phyloP scores from a whole-genome alignment of 2,888 invertebrate species.

The Ptychoptera albimana region DNA sequence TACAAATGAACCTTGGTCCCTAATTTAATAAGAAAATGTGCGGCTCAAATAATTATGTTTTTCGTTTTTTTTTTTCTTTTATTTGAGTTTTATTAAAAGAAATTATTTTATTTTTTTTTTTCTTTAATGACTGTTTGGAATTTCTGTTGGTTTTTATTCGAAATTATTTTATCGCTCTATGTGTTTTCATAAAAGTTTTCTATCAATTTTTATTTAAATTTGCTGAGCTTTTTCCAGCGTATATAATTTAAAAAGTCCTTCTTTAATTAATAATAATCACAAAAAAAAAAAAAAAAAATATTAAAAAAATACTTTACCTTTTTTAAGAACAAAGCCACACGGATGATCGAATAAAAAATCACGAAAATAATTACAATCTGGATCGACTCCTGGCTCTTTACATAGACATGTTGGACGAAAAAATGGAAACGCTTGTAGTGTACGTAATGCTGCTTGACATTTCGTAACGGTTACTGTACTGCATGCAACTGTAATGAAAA shows the following conservation, averaged over 20 bases:
- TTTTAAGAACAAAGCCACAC: conserved; percentile 76
- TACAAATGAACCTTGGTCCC: too few species aligned
- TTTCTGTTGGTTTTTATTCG: too few species aligned
- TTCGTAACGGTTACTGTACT: conserved; percentile 85
- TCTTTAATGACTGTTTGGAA: too few species aligned
- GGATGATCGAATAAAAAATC: conserved; percentile 89
- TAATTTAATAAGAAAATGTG: too few species aligned
- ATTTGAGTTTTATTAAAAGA: too few species aligned
- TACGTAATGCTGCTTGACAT: conserved; percentile 80
- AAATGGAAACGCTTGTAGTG: conserved; percentile 81
- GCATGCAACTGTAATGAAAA: conserved; percentile 66
- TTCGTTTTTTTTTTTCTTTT: too few species aligned
- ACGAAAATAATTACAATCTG: conserved; percentile 82
- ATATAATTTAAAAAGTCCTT: too few species aligned
- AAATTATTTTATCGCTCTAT: too few species aligned
- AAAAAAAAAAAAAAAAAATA: background rate
- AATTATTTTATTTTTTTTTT: too few species aligned
- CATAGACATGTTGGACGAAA: conserved; percentile 88
- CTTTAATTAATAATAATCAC: too few species aligned
- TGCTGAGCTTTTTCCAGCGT: background rate
- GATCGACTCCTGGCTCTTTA: conserved; percentile 77
- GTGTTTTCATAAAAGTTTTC: conserved; percentile 6
- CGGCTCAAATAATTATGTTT: too few species aligned
- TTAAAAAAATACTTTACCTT: conserved; percentile 41
- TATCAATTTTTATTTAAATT: conserved; percentile 10